These are phyloP conservation scores for Sigmodon hispidus DNA, from an alignment of 2,113 vertebrate genomes.

Conservation along the genomic window DNA sequence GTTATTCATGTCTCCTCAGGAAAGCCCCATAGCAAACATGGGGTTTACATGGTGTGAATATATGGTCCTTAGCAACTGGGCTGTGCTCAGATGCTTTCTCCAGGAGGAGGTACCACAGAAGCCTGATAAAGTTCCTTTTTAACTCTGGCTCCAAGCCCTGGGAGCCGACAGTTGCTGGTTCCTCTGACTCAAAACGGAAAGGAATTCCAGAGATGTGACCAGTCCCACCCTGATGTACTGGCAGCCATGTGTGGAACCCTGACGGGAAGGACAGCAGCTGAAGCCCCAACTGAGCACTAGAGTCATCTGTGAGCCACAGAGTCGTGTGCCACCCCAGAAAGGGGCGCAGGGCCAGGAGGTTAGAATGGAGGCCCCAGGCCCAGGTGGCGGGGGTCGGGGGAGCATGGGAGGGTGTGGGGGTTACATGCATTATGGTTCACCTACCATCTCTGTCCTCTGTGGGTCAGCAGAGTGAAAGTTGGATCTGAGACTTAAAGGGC, in stretches of 20 bases:
- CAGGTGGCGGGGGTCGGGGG: no score
- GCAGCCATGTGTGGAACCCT: not conserved
- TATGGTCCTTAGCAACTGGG: not conserved
- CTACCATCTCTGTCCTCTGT: not conserved
- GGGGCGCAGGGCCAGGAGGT: accelerated
- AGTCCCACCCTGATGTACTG: not conserved
- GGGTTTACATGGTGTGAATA: not conserved
- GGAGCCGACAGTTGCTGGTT: not conserved
- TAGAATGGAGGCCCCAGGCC: accelerated
- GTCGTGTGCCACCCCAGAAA: accelerated
- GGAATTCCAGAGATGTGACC: slow-evolving; percentile 31
- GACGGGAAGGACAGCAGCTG: not conserved
- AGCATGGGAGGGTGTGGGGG: no score
- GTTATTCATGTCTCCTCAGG: not conserved
- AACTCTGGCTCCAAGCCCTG: not conserved
- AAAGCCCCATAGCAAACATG: not conserved
- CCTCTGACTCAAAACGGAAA: slow-evolving; percentile 55
- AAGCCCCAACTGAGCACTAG: accelerated
- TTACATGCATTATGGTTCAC: accelerated
- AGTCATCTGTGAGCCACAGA: not conserved
- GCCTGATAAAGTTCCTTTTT: not conserved
- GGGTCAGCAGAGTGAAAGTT: not conserved
- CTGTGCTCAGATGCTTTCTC: not conserved
- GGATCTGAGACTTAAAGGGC: not conserved
- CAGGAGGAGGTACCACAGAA: not conserved